Evolutionary conservation across 1,140 invertebrate species (phyloP), one percentile per base, ranked within the genome.

Genomic region (Drosophila sturtevanti): DNA sequence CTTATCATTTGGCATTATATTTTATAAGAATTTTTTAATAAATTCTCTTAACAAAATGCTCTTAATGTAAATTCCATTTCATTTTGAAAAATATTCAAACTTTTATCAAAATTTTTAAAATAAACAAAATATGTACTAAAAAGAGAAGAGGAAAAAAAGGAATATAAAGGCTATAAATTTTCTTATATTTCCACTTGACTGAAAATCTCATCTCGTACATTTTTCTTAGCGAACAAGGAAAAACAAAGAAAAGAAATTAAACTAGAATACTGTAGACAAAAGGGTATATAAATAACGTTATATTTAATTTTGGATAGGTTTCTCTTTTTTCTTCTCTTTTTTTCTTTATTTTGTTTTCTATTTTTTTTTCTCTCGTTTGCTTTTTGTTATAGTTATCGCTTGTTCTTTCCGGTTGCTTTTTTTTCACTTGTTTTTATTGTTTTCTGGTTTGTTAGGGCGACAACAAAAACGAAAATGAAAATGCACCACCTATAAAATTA

Each of bases 401-500:
- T 59, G 10, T 51, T 77, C 61, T 63, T 35, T 72, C 22, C 71
- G 61, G 76, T 52, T 52, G 35, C 70, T 37, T 71, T 65, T 64
- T 70, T 70, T 68, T 68, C n/a, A n/a, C n/a, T n/a, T n/a, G 54
- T 74, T 79, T 78, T 79, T 78, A 82, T 82, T 89, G 79, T 81
- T 87, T 59, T 80, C 63, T 77, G 77, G 75, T 60, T 72, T 68
- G 79, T 67, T 21, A 14, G 11, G 37, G 60, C 11, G 41, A 44
- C 11, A 22, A 37, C n/a, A 7, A 37, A 37, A 68, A 79, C 59
- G 79, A 63, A 68, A 54, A 75, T 0, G 5, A 3, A 87, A 87
- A 74, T 63, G 76, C 63, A 77, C 51, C 82, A 89, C 63, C 56
- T 76, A 89, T 84, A 74, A 86, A 89, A 89, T 89, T 84, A 82